phyloP scores from a whole-genome alignment of 2,797 vertebrate genomes.

The Ptychadena robeensis region DNA sequence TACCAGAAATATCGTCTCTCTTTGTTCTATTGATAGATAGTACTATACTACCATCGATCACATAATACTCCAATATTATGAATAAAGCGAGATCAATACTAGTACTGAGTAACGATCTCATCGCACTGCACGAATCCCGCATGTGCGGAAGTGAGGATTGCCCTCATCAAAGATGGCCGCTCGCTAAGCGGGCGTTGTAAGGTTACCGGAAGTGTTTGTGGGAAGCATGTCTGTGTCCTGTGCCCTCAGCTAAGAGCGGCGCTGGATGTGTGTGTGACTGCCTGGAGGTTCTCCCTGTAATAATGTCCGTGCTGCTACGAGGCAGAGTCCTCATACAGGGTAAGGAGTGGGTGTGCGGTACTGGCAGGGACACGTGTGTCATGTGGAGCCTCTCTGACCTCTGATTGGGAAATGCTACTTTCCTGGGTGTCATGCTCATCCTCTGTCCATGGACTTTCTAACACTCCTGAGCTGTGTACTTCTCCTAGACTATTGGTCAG shows the following conservation, averaged over 20 bases:
- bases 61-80: too few species aligned
- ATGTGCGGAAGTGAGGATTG: background rate
- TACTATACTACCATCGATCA: too few species aligned
- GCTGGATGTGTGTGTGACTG: background rate
- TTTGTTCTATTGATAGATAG: too few species aligned
- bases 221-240: slow-evolving; percentile 29
- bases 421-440: too few species aligned
- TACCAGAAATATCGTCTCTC: too few species aligned
- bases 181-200: background rate
- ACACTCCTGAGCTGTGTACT: too few species aligned
- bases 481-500: too few species aligned
- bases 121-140: too few species aligned
- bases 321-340: slow-evolving; percentile 1
- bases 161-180: slow-evolving; percentile 36
- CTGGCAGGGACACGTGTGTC: background rate
- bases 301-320: slow-evolving; percentile 26
- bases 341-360: background rate
- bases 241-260: background rate
- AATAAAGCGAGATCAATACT: too few species aligned
- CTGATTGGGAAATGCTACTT: background rate
- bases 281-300: background rate
- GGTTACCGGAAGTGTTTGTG: slow-evolving; percentile 17
- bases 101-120: too few species aligned
- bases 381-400: background rate
- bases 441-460: too few species aligned